Evolutionary conservation across 23 tunicate genomes (phyloP), one percentile per base, ranked within the genome.

Genomic region (Trididemnum nubilum): DNA sequence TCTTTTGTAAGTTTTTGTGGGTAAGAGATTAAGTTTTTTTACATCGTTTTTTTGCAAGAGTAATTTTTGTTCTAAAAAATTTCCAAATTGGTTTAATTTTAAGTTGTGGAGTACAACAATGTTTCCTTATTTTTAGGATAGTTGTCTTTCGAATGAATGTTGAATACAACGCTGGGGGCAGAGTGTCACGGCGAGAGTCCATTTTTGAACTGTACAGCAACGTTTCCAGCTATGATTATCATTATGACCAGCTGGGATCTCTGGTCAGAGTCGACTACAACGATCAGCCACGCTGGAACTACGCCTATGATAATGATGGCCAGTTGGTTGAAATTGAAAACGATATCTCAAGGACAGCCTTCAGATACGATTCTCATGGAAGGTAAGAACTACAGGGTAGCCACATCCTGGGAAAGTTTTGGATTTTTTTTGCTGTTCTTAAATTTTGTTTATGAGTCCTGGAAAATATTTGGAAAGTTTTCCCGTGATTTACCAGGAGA

Each of bases 291-390:
- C 54, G 15, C 0, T 89, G 95, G 95, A 30, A 76, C 18, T 83
- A 83, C 61, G 35, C 39, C 2, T 89, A 89, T 44, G 95, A 84
- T 32, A 24, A 33, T 7, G 88, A 89, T 44, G 88, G 85, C 57
- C 72, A 79, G 59, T 69, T 89, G 38, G 31, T 76, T 4, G 19
- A 34, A 72, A 30, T 84, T 31, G 72, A 81, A 38, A 59, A 78
- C 26, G 37, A 37, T 23, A 38, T 81, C 23, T 35, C 52, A 29
- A 12, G 64, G 40, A 82, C 63, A 9, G 76, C 60, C n/a, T 38
- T 88, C 64, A 31, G 83, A 76, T 82, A 88, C 39, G 83, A 88
- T 51, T 18, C 27, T 35, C 39, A 69, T 21, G 93, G 83, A 51
- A 82, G 93, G 93, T 88, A 26, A 28, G 83, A 30, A 12, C 28